Evolutionary conservation across 2,888 invertebrate species (phyloP).

Genomic region (Xestia ashworthii): DNA sequence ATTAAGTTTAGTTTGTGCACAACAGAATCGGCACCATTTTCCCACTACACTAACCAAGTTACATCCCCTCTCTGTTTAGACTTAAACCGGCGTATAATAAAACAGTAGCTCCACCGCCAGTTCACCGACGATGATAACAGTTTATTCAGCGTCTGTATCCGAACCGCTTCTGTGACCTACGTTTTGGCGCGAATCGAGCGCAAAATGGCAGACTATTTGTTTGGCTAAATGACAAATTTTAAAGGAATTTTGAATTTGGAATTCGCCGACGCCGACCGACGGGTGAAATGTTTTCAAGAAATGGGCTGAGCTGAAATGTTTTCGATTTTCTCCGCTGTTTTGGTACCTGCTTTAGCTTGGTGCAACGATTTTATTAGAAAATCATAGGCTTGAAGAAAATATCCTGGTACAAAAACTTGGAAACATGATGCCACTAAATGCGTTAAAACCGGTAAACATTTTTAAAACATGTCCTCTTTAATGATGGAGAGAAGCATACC

Average conservation of each 20-base stretch:
- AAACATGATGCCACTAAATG: not conserved
- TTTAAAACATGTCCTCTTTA: not conserved
- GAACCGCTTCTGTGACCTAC: constrained; percentile 79
- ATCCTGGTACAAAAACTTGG: not conserved
- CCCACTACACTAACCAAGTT: constrained; percentile 31
- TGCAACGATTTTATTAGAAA: too few relatives aligned
- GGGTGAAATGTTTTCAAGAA: constrained; percentile 9
- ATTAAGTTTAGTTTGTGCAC: too few relatives aligned
- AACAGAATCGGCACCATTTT: not conserved
- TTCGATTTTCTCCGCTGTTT: not conserved
- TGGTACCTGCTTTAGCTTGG: not conserved
- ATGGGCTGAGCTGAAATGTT: not conserved
- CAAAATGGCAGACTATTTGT: constrained; percentile 76
- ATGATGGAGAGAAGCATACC: not conserved
- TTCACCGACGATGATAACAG: constrained; percentile 82
- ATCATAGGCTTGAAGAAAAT: not conserved
- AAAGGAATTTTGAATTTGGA: constrained; percentile 33
- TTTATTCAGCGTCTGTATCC: constrained; percentile 79
- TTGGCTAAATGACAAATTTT: constrained; percentile 59
- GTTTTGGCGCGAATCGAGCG: constrained; percentile 79
- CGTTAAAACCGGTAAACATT: not conserved
- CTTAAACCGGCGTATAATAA: constrained; percentile 83
- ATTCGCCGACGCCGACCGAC: constrained; percentile 17
- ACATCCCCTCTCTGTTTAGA: constrained; percentile 73
- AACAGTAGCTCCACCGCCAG: constrained; percentile 76